phyloP scores from a whole-genome alignment of 2,888 invertebrate genomes.

The Strigamia maritima region DNA sequence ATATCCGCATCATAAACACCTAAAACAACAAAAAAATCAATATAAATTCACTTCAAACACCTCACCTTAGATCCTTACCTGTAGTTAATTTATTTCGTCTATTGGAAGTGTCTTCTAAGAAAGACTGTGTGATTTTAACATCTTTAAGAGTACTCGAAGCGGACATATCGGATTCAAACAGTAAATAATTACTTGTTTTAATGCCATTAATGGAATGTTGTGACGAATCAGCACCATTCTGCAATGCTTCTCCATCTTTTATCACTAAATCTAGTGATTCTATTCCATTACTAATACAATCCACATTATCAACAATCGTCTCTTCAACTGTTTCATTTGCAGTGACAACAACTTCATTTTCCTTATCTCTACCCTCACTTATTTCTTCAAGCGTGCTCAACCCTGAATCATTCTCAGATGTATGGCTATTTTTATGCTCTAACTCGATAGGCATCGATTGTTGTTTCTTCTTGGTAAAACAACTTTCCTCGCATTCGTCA shows the following conservation, averaged over 20 bases:
- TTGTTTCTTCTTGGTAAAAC: neutral
- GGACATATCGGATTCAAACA: neutral
- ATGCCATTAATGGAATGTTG: neutral
- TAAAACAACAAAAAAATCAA: neutral
- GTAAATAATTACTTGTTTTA: neutral
- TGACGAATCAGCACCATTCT: neutral
- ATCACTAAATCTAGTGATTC: neutral
- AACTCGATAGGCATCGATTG: neutral
- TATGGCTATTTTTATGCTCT: neutral
- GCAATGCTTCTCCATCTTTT: neutral
- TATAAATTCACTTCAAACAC: neutral
- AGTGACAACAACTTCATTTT: neutral
- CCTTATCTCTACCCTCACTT: neutral
- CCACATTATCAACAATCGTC: neutral
- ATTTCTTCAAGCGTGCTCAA: neutral
- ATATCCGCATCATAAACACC: slow-evolving; percentile 27
- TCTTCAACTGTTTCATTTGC: neutral
- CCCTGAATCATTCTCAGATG: slow-evolving; percentile 9
- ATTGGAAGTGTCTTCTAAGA: neutral
- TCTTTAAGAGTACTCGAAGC: neutral
- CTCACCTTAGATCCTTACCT: neutral
- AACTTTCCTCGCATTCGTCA: neutral
- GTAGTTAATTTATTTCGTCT: neutral
- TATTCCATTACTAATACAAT: too few relatives aligned
- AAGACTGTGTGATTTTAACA: neutral